Base-by-base conservation (phyloP, 2,888 invertebrate genomes). In the Agrotis segetum region DNA sequence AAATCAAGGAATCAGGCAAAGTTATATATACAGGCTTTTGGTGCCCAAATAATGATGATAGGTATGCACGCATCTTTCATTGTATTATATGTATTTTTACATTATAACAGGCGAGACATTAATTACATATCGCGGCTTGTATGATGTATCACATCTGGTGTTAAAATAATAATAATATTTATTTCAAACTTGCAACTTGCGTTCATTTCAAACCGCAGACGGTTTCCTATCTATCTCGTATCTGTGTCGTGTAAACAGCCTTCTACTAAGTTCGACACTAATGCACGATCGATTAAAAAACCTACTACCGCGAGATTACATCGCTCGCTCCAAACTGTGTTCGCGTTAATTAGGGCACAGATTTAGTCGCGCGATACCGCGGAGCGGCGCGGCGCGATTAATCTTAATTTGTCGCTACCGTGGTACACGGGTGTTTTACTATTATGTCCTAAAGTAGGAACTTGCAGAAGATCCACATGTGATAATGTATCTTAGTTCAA, bases 261-360 rank as follows among this genome's bases (percentile, higher is more conserved):
- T n/a, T 64, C 40, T 60, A 67, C 19, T 59, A 55, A 65, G 17
- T 66, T 66, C 52, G 29, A 53, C 40, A 40, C 49, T 81, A 56
- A 64, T 53, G 24, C 49, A 60, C 59, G 62, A 81, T 81, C 77
- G 69, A 75, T 83, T 67, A 61, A 68, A 76, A 81, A 83, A 29
- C 29, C 53, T 56, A 24, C 66, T 63, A 53, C 59, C 55, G 52
- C 34, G 50, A 71, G 66, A 71, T 81, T 72, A 72, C 69, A 81
- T 77, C 67, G 63, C 68, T 47, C 58, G 74, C 78, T 74, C 85
- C 88, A 79, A 87, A 88, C 87, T 84, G 85, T 89, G 88, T 89
- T 88, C 88, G 80, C 85, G 83, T 87, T 92, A 92, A 93, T 91
- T 90, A 80, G 83, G 52, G 88, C 83, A 76, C 81, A 88, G 89